These are phyloP conservation scores for Petromus typicus DNA, from an alignment of 2,113 vertebrate genomes.

Conservation along the genomic window DNA sequence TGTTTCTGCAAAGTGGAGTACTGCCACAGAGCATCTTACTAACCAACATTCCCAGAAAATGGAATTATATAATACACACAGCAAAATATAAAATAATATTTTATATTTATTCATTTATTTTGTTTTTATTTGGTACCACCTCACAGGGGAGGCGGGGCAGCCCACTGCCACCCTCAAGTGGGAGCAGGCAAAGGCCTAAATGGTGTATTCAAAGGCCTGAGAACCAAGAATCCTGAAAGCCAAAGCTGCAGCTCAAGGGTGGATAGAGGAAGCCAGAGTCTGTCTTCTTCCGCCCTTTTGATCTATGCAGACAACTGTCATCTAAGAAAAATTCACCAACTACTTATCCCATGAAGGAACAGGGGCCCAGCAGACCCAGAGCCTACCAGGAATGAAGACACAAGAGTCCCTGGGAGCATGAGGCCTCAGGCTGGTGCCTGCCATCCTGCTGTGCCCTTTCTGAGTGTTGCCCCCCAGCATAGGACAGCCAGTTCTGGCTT, in stretches of 20 bases:
- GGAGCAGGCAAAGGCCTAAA: too few relatives aligned
- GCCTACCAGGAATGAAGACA: background rate
- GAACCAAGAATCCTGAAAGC: too few relatives aligned
- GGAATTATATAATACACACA: background rate
- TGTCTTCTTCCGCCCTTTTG: background rate
- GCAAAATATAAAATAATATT: too few relatives aligned
- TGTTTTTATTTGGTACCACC: background rate
- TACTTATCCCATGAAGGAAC: background rate
- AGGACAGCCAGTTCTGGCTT: background rate
- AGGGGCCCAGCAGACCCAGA: background rate
- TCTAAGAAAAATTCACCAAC: background rate
- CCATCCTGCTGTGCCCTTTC: background rate
- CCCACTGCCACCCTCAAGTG: background rate
- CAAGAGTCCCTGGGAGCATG: fast-evolving
- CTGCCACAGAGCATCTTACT: too few relatives aligned
- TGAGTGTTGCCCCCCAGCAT: background rate
- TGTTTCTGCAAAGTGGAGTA: background rate
- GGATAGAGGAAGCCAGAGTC: too few relatives aligned
- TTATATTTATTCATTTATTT: background rate
- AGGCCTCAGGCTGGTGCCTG: background rate
- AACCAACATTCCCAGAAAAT: background rate
- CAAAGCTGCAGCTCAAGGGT: background rate
- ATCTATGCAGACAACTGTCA: too few relatives aligned
- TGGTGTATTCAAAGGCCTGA: background rate
- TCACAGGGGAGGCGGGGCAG: background rate